Evolutionary conservation across 2,888 invertebrate species (phyloP).

Genomic region (Leptinotarsa haldemani): DNA sequence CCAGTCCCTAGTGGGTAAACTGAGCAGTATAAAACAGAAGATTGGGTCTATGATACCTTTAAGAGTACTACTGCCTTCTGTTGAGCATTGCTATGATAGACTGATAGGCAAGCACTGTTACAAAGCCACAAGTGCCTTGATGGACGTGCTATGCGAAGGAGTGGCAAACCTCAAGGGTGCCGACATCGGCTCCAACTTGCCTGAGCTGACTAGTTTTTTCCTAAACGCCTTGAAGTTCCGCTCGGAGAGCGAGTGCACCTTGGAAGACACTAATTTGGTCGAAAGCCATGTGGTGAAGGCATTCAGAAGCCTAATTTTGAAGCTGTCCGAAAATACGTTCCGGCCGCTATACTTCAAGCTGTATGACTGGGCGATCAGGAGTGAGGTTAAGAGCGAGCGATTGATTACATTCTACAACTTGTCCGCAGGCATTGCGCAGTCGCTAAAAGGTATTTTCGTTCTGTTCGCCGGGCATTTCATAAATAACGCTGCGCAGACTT

Average conservation of each 20-base stretch:
- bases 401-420: slow-evolving; percentile 87
- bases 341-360: slow-evolving; percentile 88
- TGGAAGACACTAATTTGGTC: slow-evolving; percentile 69
- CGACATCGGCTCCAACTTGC: slow-evolving; percentile 72
- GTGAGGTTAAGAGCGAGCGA: slow-evolving; percentile 73
- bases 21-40: slow-evolving; percentile 74
- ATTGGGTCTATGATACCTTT: slow-evolving; percentile 77
- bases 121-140: slow-evolving; percentile 75
- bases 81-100: slow-evolving; percentile 74
- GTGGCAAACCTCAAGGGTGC: slow-evolving; percentile 75
- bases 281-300: slow-evolving; percentile 83
- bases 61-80: slow-evolving; percentile 81
- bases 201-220: slow-evolving; percentile 81
- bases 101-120: slow-evolving; percentile 73
- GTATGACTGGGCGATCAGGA: slow-evolving; percentile 86
- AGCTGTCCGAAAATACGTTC: slow-evolving; percentile 90
- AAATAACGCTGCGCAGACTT: slow-evolving; percentile 80
- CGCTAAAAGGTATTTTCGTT: slow-evolving; percentile 87
- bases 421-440: slow-evolving; percentile 81
- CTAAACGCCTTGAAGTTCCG: slow-evolving; percentile 78
- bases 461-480: slow-evolving; percentile 90
- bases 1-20: slow-evolving; percentile 69
- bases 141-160: slow-evolving; percentile 81
- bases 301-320: slow-evolving; percentile 83
- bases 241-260: slow-evolving; percentile 66